These are phyloP conservation scores for Gulo gulo DNA, from an alignment of 2,113 vertebrate genomes.

Conservation along the genomic window DNA sequence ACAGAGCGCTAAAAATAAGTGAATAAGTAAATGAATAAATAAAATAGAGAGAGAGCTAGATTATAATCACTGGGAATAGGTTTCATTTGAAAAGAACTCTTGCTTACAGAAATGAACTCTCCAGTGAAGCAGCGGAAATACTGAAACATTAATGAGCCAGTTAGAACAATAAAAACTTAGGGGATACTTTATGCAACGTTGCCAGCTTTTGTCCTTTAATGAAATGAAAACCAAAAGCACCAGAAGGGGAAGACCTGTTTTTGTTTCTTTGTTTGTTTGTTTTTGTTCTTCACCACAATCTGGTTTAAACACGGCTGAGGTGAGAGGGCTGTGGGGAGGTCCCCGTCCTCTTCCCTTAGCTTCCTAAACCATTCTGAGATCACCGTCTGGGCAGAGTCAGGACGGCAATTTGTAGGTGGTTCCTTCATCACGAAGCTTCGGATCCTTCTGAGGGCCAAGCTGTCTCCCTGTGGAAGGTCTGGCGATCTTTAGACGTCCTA, in stretches of 20 bases:
- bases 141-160: neutral
- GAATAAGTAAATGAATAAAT: neutral
- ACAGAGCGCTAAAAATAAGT: constrained; percentile 34
- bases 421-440: neutral
- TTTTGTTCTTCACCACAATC: neutral
- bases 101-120: constrained; percentile 40
- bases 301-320: neutral
- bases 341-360: neutral
- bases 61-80: constrained; percentile 58
- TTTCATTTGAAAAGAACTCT: constrained; percentile 70
- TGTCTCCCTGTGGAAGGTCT: neutral
- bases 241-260: neutral
- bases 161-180: neutral
- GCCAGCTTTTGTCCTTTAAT: neutral
- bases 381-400: no score
- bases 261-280: no score
- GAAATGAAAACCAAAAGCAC: neutral
- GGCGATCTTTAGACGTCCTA: neutral
- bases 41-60: constrained; percentile 45
- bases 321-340: accelerated
- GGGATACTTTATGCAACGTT: neutral
- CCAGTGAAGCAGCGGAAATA: neutral
- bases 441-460: neutral
- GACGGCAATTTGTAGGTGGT: accelerated
- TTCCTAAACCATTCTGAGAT: neutral